Conservation (phyloP, 2,797 vertebrate species). For the Eulemur albifrons region DNA sequence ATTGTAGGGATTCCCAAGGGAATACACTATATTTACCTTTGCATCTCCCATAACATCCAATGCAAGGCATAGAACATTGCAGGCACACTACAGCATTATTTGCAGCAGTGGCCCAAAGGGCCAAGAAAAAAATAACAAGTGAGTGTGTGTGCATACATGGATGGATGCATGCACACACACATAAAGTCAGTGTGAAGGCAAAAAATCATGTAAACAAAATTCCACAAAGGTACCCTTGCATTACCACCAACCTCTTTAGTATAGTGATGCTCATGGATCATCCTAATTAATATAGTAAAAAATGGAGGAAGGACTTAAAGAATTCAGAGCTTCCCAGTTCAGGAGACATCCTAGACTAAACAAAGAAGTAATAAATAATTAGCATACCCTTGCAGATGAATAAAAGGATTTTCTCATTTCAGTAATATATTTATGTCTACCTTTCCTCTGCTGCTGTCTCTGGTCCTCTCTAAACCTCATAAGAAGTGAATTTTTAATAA, state of each 20-base stretch:
- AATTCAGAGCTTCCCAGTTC: not conserved
- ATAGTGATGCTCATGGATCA: not conserved
- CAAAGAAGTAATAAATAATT: not conserved
- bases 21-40: not conserved
- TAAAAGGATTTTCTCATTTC: not conserved
- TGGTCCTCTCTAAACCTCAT: not conserved
- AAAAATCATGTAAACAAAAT: not conserved
- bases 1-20: not conserved
- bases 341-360: not conserved
- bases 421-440: not conserved
- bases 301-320: not conserved
- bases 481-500: constrained; percentile 13
- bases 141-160: not conserved
- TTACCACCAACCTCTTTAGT: not conserved
- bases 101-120: no score
- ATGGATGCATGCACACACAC: not conserved
- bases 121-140: not conserved
- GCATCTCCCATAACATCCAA: not conserved
- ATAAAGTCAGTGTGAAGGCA: not conserved
- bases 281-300: not conserved
- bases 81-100: not conserved
- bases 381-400: not conserved
- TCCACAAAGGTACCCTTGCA: not conserved
- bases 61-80: not conserved
- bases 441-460: not conserved